These are phyloP conservation scores for Hypercompe scribonia DNA, from an alignment of 2,888 invertebrate species.

Conservation along the genomic window DNA sequence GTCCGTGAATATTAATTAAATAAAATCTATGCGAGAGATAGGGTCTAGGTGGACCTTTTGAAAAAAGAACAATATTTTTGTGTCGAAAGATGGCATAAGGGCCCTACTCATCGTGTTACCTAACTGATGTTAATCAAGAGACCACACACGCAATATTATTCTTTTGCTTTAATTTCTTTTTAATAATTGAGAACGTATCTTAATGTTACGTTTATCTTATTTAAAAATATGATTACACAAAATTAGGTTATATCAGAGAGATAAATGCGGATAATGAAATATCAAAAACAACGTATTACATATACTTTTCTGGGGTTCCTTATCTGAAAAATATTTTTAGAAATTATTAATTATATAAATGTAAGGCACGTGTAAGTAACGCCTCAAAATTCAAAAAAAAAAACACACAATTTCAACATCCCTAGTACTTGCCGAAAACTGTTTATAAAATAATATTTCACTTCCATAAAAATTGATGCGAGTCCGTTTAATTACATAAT, in stretches of 20 bases:
- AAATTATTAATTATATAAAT: background rate
- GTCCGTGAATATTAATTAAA: too few relatives aligned
- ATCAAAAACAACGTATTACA: slow-evolving; percentile 65
- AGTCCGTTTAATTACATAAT: background rate
- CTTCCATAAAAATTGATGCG: too few relatives aligned
- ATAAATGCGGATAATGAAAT: slow-evolving; percentile 75
- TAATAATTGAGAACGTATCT: slow-evolving; percentile 29
- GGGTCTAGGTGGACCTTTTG: too few relatives aligned
- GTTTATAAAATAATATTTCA: background rate
- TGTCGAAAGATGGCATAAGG: too few relatives aligned
- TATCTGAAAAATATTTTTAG: background rate
- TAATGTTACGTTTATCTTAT: slow-evolving; percentile 53
- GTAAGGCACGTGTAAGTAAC: background rate
- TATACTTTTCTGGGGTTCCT: slow-evolving; percentile 39
- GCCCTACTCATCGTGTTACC: too few relatives aligned
- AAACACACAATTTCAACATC: background rate
- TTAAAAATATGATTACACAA: slow-evolving; percentile 74
- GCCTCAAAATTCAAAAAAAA: background rate
- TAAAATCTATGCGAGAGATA: too few relatives aligned
- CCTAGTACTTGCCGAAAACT: background rate
- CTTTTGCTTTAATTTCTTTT: slow-evolving; percentile 28
- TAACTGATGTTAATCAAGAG: too few relatives aligned
- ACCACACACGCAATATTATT: background rate
- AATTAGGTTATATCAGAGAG: slow-evolving; percentile 64
- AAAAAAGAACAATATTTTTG: too few relatives aligned